Base-by-base conservation (phyloP, 2,888 invertebrate genomes). In the Coelogynopora nodosa region DNA sequence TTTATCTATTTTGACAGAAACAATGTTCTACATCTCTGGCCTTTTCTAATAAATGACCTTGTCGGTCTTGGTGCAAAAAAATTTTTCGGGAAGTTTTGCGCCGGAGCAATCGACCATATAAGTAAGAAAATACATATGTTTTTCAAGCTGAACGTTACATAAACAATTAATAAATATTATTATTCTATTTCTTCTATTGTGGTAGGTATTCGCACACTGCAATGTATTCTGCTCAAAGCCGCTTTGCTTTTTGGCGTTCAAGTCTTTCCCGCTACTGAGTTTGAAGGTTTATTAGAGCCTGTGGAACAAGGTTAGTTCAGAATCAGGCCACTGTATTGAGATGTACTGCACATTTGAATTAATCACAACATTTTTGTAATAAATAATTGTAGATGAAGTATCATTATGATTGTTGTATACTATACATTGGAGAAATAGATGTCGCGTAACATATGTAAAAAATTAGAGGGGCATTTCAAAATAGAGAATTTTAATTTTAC, bases 1-100 rank as follows among this genome's bases (percentile, higher is more conserved):
- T 83, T 1, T 84, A 29, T 84, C 81, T 23, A 13, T 13, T 26
- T 27, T 81, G 5, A 74, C 30, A 85, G 85, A 26, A 98, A 99
- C 93, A 99, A 99, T 92, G 98, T 99, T 30, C 94, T 98, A 82
- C 98, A 98, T 92, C 93, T 99, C 88, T 99, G 98, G 98, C 97
- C 98, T 84, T 98, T 96, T 92, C 96, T 98, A 81, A 98, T 99
- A 88, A 95, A 97, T 89, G 98, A 99, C 93, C 93, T 99, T 89
- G 94, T 95, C 87, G 95, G 95, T 88, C 94, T 98, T 30, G 98
- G 97, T 27, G 98, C 97, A 26, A 99, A 99, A 92, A 97, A 97
- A 91, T 98, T 99, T 93, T 98, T 97, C 91, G 98, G 98, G 23
- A 97, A 97, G 93, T 99, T 99, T 92, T 98, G 98, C 93, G 97